Base-by-base conservation (phyloP, 64 coral and sea anemone species). In the Porites australiensis region DNA sequence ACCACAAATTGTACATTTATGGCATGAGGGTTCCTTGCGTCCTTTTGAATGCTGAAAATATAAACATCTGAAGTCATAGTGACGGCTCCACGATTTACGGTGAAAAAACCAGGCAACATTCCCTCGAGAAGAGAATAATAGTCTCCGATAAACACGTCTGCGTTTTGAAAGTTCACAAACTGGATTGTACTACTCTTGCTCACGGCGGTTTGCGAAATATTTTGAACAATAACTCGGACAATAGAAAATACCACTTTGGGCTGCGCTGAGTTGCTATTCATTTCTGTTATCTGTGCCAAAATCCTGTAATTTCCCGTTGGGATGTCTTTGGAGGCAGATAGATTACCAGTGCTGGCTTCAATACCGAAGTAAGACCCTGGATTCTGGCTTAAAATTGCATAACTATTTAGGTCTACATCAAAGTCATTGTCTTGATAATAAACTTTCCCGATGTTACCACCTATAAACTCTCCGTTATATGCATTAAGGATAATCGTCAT, bases 401-500 rank as follows among this genome's bases (percentile, higher is more conserved):
- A 98, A 21, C 48, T 16, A 58, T 94, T 98, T 18, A 64, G 63
- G 76, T 94, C 88, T 15, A 89, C 95, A 11, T 80, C 54, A 45
- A 82, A 98, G 64, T 98, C 92, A 45, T 94, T 64, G 44, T 98
- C 95, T 52, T 91, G 79, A 27, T 94, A 91, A 44, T 98, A 98
- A 4, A 78, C 86, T 53, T 70, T 86, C 2, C 95, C 95, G 44
- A 98, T 98, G 13, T 83, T 52, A 51, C 95, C 95, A 45, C 95
- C 95, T 21, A 16, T 13, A 72, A 98, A 98, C 44, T 61, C 15
- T 6, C 92, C 92, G 3, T 88, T 18, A 13, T 86, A 92, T 19
- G 88, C 61, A 58, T 98, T 93, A n/a, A 94, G 84, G 50, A 98
- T 88, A 21, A 98, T 98, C 21, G 83, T 98, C 74, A 87, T 94